A percentile compares a stretch with the other conserved stretches of the same genome.
These are phyloP conservation scores for Chorisops tibialis DNA, from an alignment of 2,888 invertebrate genomes.

Conservation along the genomic window DNA sequence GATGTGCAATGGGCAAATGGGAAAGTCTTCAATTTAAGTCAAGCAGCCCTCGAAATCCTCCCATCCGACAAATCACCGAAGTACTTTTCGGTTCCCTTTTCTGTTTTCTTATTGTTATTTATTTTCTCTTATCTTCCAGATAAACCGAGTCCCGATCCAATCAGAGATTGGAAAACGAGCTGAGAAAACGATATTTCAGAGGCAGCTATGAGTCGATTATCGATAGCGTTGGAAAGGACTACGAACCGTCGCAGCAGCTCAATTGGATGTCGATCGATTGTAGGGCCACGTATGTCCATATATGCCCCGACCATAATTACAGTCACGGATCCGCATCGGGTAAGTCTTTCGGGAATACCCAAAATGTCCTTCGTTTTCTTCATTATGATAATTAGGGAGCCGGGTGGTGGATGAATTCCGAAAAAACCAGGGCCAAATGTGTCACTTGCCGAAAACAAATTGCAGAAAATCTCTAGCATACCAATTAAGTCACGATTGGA, in stretches of 20 bases:
- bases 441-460: not conserved
- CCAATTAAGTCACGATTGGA: not conserved
- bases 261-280: slow-evolving; percentile 63
- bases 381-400: slow-evolving; percentile 10
- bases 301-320: slow-evolving; percentile 56
- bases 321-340: slow-evolving; percentile 62
- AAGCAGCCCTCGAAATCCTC: not conserved
- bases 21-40: not conserved
- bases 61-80: slow-evolving; percentile 4
- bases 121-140: slow-evolving; percentile 7
- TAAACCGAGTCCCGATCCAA: slow-evolving; percentile 6
- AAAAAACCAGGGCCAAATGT: not conserved
- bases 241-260: slow-evolving; percentile 65
- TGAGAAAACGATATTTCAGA: not conserved
- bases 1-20: not conserved
- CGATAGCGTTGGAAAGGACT: slow-evolving; percentile 57
- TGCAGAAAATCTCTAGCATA: not conserved
- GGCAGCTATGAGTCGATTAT: slow-evolving; percentile 41
- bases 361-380: slow-evolving; percentile 10
- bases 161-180: not conserved
- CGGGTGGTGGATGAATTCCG: not conserved
- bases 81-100: not conserved
- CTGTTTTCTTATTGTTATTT: not conserved
- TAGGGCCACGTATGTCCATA: slow-evolving; percentile 64
- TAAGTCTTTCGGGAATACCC: slow-evolving; percentile 42